phyloP scores from a whole-genome alignment of 2,888 invertebrate genomes.

The Machimus rusticus region DNA sequence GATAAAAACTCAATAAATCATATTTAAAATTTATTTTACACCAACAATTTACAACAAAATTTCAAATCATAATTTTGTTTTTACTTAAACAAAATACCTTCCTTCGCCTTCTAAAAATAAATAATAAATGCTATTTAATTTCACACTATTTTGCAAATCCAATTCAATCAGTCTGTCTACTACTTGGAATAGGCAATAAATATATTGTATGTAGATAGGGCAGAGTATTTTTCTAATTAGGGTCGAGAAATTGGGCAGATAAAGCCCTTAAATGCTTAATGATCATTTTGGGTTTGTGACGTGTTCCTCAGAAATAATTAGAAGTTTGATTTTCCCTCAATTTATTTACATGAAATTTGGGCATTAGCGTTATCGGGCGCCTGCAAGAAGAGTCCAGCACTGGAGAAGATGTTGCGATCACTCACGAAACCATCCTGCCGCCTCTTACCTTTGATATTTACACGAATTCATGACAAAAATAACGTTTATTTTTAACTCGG shows the following conservation, averaged over 20 bases:
- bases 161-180: not conserved
- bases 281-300: not conserved
- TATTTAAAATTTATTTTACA: not conserved
- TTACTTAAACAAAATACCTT: not conserved
- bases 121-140: not conserved
- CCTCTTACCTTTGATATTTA: not conserved
- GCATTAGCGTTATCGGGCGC: not conserved
- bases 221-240: not conserved
- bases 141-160: not conserved
- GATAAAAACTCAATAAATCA: not conserved
- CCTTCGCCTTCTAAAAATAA: not conserved
- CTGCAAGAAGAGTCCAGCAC: not conserved
- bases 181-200: not conserved
- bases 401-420: not conserved
- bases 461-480: not conserved
- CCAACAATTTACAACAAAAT: not conserved
- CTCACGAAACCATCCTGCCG: not conserved
- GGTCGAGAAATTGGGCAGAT: not conserved
- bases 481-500: not conserved
- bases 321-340: not conserved
- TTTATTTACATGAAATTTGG: not conserved
- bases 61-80: not conserved
- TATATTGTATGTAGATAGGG: not conserved
- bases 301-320: not conserved
- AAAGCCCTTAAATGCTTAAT: not conserved